A percentile compares a stretch with the other conserved stretches of the same genome.
Evolutionary conservation across 2,797 vertebrate genomes (phyloP).

Genomic region (Parauchenoglanis punctatus): DNA sequence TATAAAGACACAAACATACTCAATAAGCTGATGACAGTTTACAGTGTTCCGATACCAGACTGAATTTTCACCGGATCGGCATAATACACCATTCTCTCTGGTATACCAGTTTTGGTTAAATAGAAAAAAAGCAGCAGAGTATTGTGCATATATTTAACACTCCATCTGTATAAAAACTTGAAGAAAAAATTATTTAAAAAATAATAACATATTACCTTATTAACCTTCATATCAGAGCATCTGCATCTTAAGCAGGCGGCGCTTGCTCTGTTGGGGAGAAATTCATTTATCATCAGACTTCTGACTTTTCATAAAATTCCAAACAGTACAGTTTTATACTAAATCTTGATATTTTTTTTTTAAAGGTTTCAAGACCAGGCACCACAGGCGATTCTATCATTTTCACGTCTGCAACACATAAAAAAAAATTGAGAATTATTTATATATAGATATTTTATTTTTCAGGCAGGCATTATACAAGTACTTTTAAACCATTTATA

Average conservation of each 20-base stretch:
- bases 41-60: neutral
- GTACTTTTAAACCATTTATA: neutral
- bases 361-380: no score
- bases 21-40: neutral
- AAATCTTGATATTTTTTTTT: neutral
- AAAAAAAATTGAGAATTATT: neutral
- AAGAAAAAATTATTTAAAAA: neutral
- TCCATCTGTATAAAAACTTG: neutral
- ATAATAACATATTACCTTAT: neutral
- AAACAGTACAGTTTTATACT: conserved; percentile 3
- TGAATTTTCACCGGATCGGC: neutral
- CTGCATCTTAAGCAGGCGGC: neutral
- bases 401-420: neutral
- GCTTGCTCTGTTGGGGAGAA: neutral
- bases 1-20: neutral
- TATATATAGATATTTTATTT: neutral
- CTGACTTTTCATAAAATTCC: neutral
- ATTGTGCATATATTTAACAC: neutral
- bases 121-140: neutral
- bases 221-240: neutral
- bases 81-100: neutral
- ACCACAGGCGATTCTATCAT: no score
- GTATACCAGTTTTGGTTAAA: neutral
- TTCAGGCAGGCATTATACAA: neutral
- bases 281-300: neutral